Evolutionary conservation across 2,113 vertebrate genomes (phyloP), one percentile per base, ranked within the genome.

Genomic region (Gopherus flavomarginatus): DNA sequence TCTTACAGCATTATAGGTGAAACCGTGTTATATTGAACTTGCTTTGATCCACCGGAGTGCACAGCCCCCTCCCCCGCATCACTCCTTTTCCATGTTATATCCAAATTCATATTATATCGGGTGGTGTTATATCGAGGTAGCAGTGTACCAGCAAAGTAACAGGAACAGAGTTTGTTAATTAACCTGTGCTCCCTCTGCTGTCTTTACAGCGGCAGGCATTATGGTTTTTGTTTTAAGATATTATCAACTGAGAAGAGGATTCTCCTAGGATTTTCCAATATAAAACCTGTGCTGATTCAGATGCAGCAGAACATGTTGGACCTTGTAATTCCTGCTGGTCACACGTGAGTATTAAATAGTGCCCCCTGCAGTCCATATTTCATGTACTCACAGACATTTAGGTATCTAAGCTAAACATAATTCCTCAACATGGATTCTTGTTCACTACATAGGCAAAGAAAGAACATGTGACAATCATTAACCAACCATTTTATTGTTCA

Each of bases 151-250:
- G 3, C 2, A 11, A 77, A 77, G 42, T 77, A 81, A n/a, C n/a
- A n/a, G n/a, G n/a, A n/a, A n/a, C 0, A 26, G 53, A 13, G 8
- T 8, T 56, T 14, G 16, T 1, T 16, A 13, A 26, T 27, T 3
- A 29, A 24, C 12, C 27, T 10, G 14, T 9, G 13, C 9, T 49
- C 59, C 69, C 56, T n/a, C 81, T 90, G 84, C 12, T 53, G 47
- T 29, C 14, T 35, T 19, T 1, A 12, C 11, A 1, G 50, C n/a
- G 31, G 8, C 50, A 72, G 44, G 56, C 13, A 16, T 0, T 49
- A 26, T 44, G 9, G 65, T 1, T 4, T 82, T 69, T 79, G 31
- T 12, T 31, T 42, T 8, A 4, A 11, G 52, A 31, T 72, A 38
- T 59, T 8, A 16, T 77, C 14, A 72, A 53, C 2, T 6, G 62